Conservation (phyloP, 2,113 vertebrate species). For the Lophochroa leadbeateri region DNA sequence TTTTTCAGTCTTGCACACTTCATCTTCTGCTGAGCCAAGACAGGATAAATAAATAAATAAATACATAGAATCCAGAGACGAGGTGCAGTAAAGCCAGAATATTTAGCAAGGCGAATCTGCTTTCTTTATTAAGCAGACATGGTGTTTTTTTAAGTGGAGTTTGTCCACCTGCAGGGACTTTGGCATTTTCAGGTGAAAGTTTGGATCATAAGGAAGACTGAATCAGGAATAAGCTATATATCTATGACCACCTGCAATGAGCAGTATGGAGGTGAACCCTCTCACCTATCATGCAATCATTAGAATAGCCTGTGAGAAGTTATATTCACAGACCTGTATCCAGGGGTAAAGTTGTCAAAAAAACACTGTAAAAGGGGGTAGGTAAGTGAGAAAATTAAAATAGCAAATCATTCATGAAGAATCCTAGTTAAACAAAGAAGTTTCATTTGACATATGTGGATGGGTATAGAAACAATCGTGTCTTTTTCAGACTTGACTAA, state of each 20-base stretch:
- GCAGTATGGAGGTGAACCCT: background rate
- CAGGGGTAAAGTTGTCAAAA: background rate
- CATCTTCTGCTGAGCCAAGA: background rate
- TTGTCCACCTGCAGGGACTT: background rate
- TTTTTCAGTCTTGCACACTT: background rate
- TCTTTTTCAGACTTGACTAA: background rate
- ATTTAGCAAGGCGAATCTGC: background rate
- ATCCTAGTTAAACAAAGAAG: background rate
- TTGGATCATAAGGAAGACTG: background rate
- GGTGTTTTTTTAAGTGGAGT: accelerated
- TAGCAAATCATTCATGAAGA: background rate
- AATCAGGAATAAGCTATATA: background rate
- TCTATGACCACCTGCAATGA: background rate
- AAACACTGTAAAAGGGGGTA: background rate
- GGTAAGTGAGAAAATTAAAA: background rate
- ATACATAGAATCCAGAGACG: background rate
- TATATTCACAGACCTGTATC: background rate
- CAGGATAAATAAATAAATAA: background rate
- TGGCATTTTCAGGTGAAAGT: background rate
- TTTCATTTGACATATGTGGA: background rate
- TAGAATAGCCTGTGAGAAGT: background rate
- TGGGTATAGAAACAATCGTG: background rate
- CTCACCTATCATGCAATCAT: background rate
- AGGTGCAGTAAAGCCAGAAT: background rate
- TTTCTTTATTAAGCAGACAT: background rate